Percentiles rank a stretch among this genome's conserved stretches.
Conservation (phyloP, 2,888 invertebrate species). For the Anarsia innoxiella region DNA sequence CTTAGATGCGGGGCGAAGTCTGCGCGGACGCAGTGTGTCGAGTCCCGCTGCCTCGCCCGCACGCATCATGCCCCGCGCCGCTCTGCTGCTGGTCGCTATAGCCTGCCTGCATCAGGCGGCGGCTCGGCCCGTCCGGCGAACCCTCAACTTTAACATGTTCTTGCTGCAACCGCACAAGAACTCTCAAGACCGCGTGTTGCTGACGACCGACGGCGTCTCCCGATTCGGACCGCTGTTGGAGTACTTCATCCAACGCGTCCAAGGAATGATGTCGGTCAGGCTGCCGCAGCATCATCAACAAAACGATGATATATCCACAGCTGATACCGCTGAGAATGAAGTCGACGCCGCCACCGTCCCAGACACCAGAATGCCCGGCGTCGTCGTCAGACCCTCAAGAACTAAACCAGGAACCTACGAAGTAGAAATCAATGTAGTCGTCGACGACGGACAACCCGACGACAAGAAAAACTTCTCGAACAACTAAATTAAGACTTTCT, state of each 20-base stretch:
- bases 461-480: constrained; percentile 25
- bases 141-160: constrained; percentile 28
- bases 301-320: constrained; percentile 11
- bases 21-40: constrained; percentile 21
- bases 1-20: constrained; percentile 24
- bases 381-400: constrained; percentile 22
- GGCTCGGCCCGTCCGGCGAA: constrained; percentile 20
- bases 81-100: constrained; percentile 10
- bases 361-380: constrained; percentile 35
- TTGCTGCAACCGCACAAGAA: constrained; percentile 21
- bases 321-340: constrained; percentile 34
- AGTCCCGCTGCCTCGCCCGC: constrained; percentile 19
- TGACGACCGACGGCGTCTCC: constrained; percentile 28
- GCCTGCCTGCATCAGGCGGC: constrained; percentile 18
- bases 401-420: constrained; percentile 25
- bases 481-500: constrained; percentile 9
- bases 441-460: constrained; percentile 61
- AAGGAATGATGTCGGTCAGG: constrained; percentile 76
- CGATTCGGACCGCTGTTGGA: constrained; percentile 77
- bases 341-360: constrained; percentile 44
- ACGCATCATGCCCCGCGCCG: constrained; percentile 19
- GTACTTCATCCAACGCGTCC: constrained; percentile 75
- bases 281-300: constrained; percentile 64
- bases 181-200: constrained; percentile 19
- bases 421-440: constrained; percentile 30